A percentile compares a stretch with the other conserved stretches of the same genome.
Conservation (phyloP, 2,797 vertebrate species). For the Squalus acanthias region DNA sequence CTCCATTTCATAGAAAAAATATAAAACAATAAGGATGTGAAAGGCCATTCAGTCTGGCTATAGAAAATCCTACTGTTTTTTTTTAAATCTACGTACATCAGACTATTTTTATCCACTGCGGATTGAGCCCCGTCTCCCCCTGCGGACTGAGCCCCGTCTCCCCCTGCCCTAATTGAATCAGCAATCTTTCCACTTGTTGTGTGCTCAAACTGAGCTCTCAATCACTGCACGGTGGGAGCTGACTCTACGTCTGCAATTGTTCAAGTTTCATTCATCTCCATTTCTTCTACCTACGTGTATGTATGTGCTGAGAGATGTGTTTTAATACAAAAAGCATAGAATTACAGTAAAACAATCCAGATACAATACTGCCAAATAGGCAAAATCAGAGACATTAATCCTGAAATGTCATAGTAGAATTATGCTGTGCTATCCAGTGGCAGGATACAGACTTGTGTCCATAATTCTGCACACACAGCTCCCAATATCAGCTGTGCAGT, state of each 20-base stretch:
- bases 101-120: neutral
- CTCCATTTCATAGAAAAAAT: neutral
- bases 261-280: neutral
- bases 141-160: neutral
- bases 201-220: neutral
- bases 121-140: neutral
- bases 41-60: neutral
- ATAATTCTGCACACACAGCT: neutral
- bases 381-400: neutral
- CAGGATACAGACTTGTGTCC: neutral
- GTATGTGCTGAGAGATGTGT: neutral
- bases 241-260: neutral
- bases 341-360: neutral
- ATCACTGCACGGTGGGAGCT: neutral
- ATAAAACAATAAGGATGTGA: neutral
- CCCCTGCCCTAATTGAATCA: neutral
- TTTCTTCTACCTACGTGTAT: neutral
- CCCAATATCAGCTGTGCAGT: neutral
- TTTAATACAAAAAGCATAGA: neutral
- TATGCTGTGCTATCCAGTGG: neutral
- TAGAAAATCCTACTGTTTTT: neutral
- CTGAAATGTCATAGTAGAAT: neutral
- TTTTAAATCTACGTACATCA: neutral
- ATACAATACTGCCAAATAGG: neutral
- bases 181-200: neutral